Evolutionary conservation across 2,113 vertebrate genomes (phyloP), one percentile per base, ranked within the genome.

Genomic region (Rostratula benghalensis): DNA sequence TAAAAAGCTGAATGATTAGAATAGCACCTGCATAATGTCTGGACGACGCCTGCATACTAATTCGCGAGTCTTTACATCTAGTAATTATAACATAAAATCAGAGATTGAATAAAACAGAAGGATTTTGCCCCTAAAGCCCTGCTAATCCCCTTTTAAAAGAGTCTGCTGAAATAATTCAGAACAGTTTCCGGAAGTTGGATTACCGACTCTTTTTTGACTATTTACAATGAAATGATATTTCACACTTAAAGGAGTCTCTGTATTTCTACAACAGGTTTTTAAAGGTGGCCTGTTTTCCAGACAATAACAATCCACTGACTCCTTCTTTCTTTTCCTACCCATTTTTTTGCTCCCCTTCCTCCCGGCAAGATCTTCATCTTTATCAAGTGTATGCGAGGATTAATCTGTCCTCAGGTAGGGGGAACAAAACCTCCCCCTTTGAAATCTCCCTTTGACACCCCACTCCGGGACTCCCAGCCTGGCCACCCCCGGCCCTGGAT

Each of bases 181-280:
- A 99, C 98, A 99, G 98, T 99, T 99, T 99, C 99, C 98, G 99
- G 99, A 99, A 99, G 99, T 99, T 98, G 99, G 99, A 99, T 99
- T 99, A 99, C 98, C 98, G 97, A 98, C 97, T 98, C 98, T 98
- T 99, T 98, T 98, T 98, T 98, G 97, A 95, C 96, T 98, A 97
- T 98, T 97, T 98, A 98, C 98, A 99, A 99, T 99, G 98, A 99
- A 99, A 99, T 99, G 96, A 99, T 99, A 99, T 99, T 99, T 99
- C 98, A 98, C 99, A 99, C 98, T 98, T 98, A 98, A 98, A 98
- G 95, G 98, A 98, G 97, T 97, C 98, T 98, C 90, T 97, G 96
- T 96, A 98, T 98, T 97, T 97, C 95, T 97, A 97, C 86, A 98
- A 97, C 97, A 98, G 96, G 93, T 97, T 97, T 97, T 93, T 92